A percentile compares a stretch with the other conserved stretches of the same genome.
These are phyloP conservation scores for Halictus rubicundus DNA, from an alignment of 1,140 invertebrate genomes.

Conservation along the genomic window DNA sequence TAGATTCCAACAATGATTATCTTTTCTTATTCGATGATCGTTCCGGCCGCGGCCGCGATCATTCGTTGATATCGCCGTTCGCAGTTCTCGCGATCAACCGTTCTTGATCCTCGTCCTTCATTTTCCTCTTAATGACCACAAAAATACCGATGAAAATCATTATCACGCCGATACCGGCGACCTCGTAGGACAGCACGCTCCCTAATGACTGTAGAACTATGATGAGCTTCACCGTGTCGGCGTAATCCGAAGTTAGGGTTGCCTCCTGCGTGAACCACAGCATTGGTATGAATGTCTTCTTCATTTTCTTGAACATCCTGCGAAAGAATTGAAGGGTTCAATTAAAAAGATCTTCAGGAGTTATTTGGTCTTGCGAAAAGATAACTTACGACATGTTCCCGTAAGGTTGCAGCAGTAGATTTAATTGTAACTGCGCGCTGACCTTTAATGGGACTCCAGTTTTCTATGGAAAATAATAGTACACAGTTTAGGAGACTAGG, in stretches of 20 bases:
- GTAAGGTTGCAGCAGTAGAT: slow-evolving; percentile 84
- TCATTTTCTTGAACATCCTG: slow-evolving; percentile 82
- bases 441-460: slow-evolving; percentile 87
- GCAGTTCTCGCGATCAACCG: slow-evolving; percentile 62
- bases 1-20: background rate
- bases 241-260: slow-evolving; percentile 82
- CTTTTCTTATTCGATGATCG: background rate
- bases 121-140: slow-evolving; percentile 65
- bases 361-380: slow-evolving; percentile 9
- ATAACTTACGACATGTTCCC: slow-evolving; percentile 81
- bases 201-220: slow-evolving; percentile 80
- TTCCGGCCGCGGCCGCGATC: too few relatives aligned
- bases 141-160: slow-evolving; percentile 77
- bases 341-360: background rate
- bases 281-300: slow-evolving; percentile 84
- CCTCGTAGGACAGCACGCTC: slow-evolving; percentile 79
- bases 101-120: slow-evolving; percentile 64
- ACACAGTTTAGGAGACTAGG: background rate
- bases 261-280: slow-evolving; percentile 89
- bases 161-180: slow-evolving; percentile 80
- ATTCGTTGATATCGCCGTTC: slow-evolving; percentile 5
- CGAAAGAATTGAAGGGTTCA: slow-evolving; percentile 52
- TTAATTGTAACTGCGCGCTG: slow-evolving; percentile 87
- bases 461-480: slow-evolving; percentile 71
- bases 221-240: slow-evolving; percentile 81